Evolutionary conservation across 2,888 invertebrate genomes (phyloP).

Genomic region (Mystacides longicornis): DNA sequence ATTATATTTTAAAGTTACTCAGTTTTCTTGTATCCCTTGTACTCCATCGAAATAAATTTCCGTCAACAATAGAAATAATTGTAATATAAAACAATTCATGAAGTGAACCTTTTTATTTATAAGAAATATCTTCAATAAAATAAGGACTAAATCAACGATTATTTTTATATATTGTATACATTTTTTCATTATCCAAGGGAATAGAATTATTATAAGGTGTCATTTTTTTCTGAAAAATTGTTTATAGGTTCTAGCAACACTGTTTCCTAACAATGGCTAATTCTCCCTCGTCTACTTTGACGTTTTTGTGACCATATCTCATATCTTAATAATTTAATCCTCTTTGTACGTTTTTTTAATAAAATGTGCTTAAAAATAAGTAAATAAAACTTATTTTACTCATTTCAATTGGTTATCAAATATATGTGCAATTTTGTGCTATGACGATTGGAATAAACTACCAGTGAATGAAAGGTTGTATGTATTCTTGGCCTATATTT

Average conservation of each 20-base stretch:
- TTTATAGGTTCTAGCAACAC: background rate
- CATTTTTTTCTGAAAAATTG: too few species aligned
- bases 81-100: too few species aligned
- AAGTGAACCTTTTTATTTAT: too few species aligned
- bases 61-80: too few species aligned
- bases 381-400: background rate
- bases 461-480: conserved; percentile 22
- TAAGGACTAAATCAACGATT: too few species aligned
- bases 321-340: conserved; percentile 18
- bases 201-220: too few species aligned
- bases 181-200: too few species aligned
- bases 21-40: too few species aligned
- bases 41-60: too few species aligned
- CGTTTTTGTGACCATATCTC: conserved; percentile 22
- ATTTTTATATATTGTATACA: background rate
- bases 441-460: conserved; percentile 12
- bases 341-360: conserved; percentile 4
- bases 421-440: background rate
- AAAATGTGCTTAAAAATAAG: background rate
- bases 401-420: background rate
- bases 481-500: conserved; percentile 9
- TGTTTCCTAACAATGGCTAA: conserved; percentile 17
- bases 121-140: too few species aligned
- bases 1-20: too few species aligned
- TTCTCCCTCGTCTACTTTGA: conserved; percentile 19